These are phyloP conservation scores for Candoia aspera DNA, from an alignment of 2,113 vertebrate species.

Conservation along the genomic window DNA sequence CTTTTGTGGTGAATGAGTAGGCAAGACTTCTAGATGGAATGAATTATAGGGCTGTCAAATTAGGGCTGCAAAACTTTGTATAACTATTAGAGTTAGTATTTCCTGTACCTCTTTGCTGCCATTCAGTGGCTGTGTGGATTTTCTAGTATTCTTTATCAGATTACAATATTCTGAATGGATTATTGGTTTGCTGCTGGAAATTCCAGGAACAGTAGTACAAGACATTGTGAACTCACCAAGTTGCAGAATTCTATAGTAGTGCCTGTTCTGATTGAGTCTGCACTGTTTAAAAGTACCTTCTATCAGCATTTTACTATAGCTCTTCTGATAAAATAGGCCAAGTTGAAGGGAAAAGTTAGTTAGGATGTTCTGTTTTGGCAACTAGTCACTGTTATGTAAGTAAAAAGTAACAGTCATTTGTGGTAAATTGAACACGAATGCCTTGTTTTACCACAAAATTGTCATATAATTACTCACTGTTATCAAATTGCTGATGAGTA, in stretches of 20 bases:
- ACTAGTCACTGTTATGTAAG: no score
- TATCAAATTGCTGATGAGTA: no score
- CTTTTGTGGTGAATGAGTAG: neutral
- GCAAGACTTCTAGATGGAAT: neutral
- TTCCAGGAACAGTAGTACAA: neutral
- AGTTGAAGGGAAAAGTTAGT: neutral
- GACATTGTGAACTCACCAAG: neutral
- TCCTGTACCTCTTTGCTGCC: neutral
- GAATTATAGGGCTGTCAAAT: neutral
- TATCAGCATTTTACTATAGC: neutral
- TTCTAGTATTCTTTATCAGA: neutral
- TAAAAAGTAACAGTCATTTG: no score
- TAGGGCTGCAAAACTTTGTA: neutral
- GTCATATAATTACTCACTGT: no score
- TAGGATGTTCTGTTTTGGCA: neutral
- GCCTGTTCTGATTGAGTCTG: neutral
- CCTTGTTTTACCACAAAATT: no score
- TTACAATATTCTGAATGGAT: neutral
- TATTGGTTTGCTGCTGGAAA: neutral
- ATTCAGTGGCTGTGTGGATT: neutral
- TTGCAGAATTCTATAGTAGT: neutral
- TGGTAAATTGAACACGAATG: no score
- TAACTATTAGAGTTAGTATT: neutral
- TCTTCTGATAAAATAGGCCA: neutral
- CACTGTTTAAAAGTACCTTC: neutral